Evolutionary conservation across 2,888 invertebrate genomes (phyloP).

Genomic region (Helleia helle): DNA sequence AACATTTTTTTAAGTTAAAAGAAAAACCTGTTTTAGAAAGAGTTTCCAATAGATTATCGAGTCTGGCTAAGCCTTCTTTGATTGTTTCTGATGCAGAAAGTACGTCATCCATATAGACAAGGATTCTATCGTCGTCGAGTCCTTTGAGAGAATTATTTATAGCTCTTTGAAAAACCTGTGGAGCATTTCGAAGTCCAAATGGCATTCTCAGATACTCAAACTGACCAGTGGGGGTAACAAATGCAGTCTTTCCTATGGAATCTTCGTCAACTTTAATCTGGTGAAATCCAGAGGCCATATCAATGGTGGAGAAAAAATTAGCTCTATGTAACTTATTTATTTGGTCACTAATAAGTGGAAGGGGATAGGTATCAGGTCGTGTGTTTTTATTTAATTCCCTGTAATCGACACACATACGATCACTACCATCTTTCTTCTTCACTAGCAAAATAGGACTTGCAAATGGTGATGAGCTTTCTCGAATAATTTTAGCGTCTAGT

Average conservation of each 20-base stretch:
- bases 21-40: constrained; percentile 18
- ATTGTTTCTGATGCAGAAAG: constrained; percentile 15
- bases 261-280: constrained; percentile 22
- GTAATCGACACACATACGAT: constrained; percentile 23
- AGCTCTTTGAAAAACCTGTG: constrained; percentile 32
- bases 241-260: constrained; percentile 17
- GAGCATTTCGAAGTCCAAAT: constrained; percentile 21
- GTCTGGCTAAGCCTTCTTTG: constrained; percentile 12
- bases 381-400: constrained; percentile 25
- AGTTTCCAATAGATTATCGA: constrained; percentile 12
- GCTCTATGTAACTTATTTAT: constrained; percentile 10
- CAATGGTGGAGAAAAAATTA: constrained; percentile 21
- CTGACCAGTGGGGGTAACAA: constrained; percentile 19
- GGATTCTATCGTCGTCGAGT: constrained; percentile 10
- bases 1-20: constrained; percentile 19
- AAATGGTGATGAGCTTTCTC: constrained; percentile 24
- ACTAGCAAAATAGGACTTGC: constrained; percentile 22
- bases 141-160: constrained; percentile 24
- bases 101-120: constrained; percentile 22
- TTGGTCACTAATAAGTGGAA: constrained; percentile 13
- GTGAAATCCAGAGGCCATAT: constrained; percentile 26
- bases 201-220: constrained; percentile 20
- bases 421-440: constrained; percentile 12
- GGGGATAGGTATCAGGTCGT: constrained; percentile 18
- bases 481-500: constrained; percentile 23